phyloP scores from a whole-genome alignment of 2,888 invertebrate genomes.

The Thyatira batis region DNA sequence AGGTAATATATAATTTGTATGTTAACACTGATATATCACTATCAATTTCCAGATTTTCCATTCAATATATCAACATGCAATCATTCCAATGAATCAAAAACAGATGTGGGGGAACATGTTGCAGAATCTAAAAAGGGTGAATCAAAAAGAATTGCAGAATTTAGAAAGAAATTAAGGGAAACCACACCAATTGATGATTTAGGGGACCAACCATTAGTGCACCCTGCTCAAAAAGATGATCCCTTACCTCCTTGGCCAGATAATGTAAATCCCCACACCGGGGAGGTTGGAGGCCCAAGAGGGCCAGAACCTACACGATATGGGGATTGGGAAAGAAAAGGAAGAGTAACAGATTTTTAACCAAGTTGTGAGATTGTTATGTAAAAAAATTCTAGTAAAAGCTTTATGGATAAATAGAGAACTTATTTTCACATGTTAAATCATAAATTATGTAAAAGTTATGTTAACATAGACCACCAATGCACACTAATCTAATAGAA shows the following conservation, averaged over 20 bases:
- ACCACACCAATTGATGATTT: constrained; percentile 87
- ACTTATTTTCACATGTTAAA: too few species aligned
- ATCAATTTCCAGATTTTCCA: background rate
- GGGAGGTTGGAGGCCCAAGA: constrained; percentile 96
- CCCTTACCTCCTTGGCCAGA: constrained; percentile 93
- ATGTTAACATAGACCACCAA: too few species aligned
- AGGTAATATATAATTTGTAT: too few species aligned
- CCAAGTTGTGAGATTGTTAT: too few species aligned
- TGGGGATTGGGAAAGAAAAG: constrained; percentile 99
- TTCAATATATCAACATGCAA: constrained; percentile 16
- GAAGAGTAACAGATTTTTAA: constrained; percentile 97
- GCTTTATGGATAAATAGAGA: too few species aligned
- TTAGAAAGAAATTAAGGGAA: constrained; percentile 88
- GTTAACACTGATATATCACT: too few species aligned
- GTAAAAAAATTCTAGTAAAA: too few species aligned
- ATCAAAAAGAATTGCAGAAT: constrained; percentile 83
- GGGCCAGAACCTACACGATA: constrained; percentile 99
- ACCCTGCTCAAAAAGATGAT: constrained; percentile 91
- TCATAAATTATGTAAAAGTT: too few species aligned
- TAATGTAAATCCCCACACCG: constrained; percentile 94
- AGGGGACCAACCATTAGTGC: constrained; percentile 87
- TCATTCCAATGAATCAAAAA: constrained; percentile 41
- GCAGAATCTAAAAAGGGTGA: constrained; percentile 42
- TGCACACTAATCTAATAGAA: too few species aligned
- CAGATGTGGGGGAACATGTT: constrained; percentile 17